Conservation (phyloP, 2,797 vertebrate genomes). For the Aplochiton taeniatus region DNA sequence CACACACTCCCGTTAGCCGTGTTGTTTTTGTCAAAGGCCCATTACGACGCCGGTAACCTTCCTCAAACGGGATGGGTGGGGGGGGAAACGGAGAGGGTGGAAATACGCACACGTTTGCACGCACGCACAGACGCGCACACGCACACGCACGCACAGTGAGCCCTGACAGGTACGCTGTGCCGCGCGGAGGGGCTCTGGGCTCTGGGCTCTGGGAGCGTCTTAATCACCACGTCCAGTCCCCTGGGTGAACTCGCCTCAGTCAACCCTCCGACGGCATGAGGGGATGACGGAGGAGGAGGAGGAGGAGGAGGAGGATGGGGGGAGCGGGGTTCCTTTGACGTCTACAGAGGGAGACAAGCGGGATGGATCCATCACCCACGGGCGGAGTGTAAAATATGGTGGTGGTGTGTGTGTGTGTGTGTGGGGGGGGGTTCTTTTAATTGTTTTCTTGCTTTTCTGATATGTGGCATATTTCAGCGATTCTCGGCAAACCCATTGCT, state of each 20-base stretch:
- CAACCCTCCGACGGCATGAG: too few relatives aligned
- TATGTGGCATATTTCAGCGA: slow-evolving; percentile 50
- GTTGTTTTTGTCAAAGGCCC: not conserved
- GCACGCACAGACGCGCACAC: too few relatives aligned
- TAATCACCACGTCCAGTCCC: not conserved
- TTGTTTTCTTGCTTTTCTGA: slow-evolving; percentile 56
- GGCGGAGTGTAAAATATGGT: slow-evolving; percentile 34
- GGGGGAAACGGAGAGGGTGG: not conserved
- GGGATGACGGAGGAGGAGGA: too few relatives aligned
- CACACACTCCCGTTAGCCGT: not conserved
- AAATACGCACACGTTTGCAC: too few relatives aligned
- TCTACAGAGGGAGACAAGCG: not conserved
- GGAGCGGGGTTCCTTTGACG: not conserved
- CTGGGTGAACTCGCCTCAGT: not conserved
- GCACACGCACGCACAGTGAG: too few relatives aligned
- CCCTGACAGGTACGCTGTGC: not conserved
- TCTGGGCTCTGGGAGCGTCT: not conserved
- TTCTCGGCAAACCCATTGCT: slow-evolving; percentile 43
- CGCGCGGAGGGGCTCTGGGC: too few relatives aligned
- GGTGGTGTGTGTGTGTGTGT: too few relatives aligned
- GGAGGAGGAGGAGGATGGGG: not conserved
- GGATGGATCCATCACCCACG: slow-evolving; percentile 3
- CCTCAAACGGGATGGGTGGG: not conserved
- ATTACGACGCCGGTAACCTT: too few relatives aligned
- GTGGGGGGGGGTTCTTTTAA: slow-evolving; percentile 25